Evolutionary conservation across 2,113 vertebrate species (phyloP).

Genomic region (Malurus alboscapulatus): DNA sequence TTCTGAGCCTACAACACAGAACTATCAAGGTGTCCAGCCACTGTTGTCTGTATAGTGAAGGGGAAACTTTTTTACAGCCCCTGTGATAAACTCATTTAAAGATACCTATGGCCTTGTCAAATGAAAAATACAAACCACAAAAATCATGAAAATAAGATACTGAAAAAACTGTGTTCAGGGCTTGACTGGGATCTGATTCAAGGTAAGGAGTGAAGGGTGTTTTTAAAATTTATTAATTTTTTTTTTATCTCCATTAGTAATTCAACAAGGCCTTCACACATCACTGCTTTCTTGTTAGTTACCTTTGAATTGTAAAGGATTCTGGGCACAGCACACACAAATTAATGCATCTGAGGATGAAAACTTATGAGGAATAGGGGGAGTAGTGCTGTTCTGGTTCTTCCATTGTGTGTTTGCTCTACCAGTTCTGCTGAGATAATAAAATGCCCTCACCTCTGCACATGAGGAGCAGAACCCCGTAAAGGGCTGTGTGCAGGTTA

Average conservation of each 20-base stretch:
- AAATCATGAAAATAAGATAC: neutral
- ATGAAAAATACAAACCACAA: neutral
- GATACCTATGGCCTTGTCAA: neutral
- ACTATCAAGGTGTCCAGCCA: neutral
- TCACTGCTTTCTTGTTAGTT: constrained; percentile 19
- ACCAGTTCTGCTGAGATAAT: neutral
- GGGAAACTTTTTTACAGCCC: neutral
- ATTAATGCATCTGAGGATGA: neutral
- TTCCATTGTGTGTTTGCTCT: neutral
- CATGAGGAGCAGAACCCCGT: neutral
- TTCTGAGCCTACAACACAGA: neutral
- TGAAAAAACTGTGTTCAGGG: neutral
- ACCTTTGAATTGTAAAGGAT: neutral
- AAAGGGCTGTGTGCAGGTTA: neutral
- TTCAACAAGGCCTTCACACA: neutral
- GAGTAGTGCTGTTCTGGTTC: neutral
- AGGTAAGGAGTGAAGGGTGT: neutral
- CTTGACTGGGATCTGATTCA: neutral
- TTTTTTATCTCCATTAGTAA: neutral
- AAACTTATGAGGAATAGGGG: neutral
- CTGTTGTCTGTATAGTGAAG: neutral
- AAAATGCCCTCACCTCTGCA: neutral
- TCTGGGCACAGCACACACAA: neutral
- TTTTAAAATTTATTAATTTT: neutral
- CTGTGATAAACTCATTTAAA: neutral